phyloP scores from a whole-genome alignment of 1,140 invertebrate species.

The Hyles euphorbiae region DNA sequence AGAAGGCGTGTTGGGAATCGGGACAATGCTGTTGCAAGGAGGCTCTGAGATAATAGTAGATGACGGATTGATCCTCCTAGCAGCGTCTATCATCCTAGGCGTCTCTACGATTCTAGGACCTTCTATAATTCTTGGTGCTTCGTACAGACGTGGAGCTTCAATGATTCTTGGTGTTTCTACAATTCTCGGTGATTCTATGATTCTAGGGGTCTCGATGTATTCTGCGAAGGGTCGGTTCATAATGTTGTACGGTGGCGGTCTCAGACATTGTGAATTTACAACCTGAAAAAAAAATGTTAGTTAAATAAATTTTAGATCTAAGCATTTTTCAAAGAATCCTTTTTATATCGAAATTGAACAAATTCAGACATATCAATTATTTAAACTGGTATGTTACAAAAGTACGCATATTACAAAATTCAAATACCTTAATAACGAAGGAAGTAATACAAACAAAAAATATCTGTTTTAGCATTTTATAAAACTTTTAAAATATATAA shows the following conservation, averaged over 20 bases:
- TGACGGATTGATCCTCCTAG: neutral
- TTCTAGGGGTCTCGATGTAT: constrained; percentile 13
- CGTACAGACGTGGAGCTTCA: neutral
- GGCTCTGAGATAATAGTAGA: constrained; percentile 16
- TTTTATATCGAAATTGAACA: too few species aligned
- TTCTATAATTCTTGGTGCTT: constrained; percentile 11
- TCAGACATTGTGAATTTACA: constrained; percentile 22
- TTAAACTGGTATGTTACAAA: too few species aligned
- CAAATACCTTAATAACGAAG: too few species aligned
- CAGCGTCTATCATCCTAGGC: constrained; percentile 4
- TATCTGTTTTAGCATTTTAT: too few species aligned
- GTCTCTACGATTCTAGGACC: constrained; percentile 6
- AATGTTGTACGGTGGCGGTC: constrained; percentile 21
- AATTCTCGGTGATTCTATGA: constrained; percentile 7
- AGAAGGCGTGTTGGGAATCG: constrained; percentile 18
- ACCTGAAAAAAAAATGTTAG: constrained; percentile 24
- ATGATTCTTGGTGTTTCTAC: constrained; percentile 9
- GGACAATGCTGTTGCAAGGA: constrained; percentile 12
- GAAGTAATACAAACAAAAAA: too few species aligned
- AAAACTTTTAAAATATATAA: too few species aligned
- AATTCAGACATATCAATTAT: too few species aligned
- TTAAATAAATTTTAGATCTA: too few species aligned
- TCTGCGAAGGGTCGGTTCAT: constrained; percentile 26
- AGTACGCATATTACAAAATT: too few species aligned
- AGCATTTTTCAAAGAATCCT: too few species aligned